Evolutionary conservation across 1,140 invertebrate genomes (phyloP), one percentile per base, ranked within the genome.

Genomic region (Calliopsis andreniformis): DNA sequence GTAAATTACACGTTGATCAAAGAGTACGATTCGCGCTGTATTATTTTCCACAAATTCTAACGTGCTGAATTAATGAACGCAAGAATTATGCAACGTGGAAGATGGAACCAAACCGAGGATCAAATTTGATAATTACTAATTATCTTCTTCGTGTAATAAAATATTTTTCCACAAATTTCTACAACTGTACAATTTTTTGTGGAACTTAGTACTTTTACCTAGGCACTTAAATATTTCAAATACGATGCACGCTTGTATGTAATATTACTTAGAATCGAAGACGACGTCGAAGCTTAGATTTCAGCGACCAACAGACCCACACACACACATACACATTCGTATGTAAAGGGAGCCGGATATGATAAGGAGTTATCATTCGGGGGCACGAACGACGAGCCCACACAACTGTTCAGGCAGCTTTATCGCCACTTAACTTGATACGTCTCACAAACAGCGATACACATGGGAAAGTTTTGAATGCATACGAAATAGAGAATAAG

Each of bases 341-440:
- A 78, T 68, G 86, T 79, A 87, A 89, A 86, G 85, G 82, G 87
- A 89, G 87, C 89, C 87, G 89, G 89, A 90, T 90, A 89, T 80
- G 90, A 91, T 91, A 91, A 90, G 83, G 71, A 79, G 75, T 88
- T 91, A 90, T 90, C 89, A 84, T 81, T 71, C 59, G 56, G 55
- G 39, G 62, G 80, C 61, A 87, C 86, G 76, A 71, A 86, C 77
- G 75, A 45, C 64, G 69, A 67, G 64, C 72, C 55, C 58, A 71
- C 66, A 78, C 64, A 75, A 58, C 69, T 67, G 76, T 51, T 59
- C 63, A 69, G 53, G 47, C 35, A 49, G 71, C 42, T 76, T 87
- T 83, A 86, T 83, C 84, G 18, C 58, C 68, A 30, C 49, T 76
- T 69, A 66, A 76, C 73, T 73, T 79, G 71, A 79, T 77, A 81